These are phyloP conservation scores for Athene cunicularia DNA, from an alignment of 2,113 vertebrate species.

Conservation along the genomic window DNA sequence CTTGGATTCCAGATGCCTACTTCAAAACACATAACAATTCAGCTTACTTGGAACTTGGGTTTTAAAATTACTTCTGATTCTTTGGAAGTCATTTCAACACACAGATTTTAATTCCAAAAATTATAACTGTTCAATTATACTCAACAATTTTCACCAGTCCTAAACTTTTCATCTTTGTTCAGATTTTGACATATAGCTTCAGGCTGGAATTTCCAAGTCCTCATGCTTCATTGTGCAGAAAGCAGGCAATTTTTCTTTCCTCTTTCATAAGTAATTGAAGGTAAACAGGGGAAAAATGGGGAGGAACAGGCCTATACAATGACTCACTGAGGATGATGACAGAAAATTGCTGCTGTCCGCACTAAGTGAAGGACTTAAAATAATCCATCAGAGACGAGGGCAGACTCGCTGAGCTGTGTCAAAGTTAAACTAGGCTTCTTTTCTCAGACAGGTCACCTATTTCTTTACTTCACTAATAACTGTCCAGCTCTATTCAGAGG, in stretches of 20 bases:
- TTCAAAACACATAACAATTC: neutral
- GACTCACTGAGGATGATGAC: conserved; percentile 18
- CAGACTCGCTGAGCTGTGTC: neutral
- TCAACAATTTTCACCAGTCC: neutral
- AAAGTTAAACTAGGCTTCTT: conserved; percentile 24
- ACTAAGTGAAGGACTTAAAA: conserved; percentile 42
- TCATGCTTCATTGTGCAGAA: conserved; percentile 5
- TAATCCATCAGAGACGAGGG: conserved; percentile 12
- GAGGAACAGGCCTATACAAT: conserved; percentile 1
- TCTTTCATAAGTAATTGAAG: conserved; percentile 48
- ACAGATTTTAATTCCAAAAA: neutral
- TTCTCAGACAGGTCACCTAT: conserved; percentile 19
- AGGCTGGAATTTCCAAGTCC: conserved; percentile 9
- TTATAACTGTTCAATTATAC: neutral
- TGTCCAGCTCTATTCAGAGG: neutral
- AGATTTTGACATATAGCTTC: neutral
- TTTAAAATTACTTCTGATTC: conserved; percentile 1
- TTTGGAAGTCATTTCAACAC: conserved; percentile 1
- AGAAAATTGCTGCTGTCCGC: conserved; percentile 55
- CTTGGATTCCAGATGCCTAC: neutral
- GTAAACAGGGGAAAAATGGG: conserved; percentile 43
- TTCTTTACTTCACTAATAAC: neutral
- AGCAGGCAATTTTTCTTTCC: conserved; percentile 26
- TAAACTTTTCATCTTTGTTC: neutral
- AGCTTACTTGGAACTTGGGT: neutral